A percentile compares a stretch with the other conserved stretches of the same genome.
These are phyloP conservation scores for Drosophila flavopinicola DNA, from an alignment of 2,888 invertebrate genomes.

Conservation along the genomic window DNA sequence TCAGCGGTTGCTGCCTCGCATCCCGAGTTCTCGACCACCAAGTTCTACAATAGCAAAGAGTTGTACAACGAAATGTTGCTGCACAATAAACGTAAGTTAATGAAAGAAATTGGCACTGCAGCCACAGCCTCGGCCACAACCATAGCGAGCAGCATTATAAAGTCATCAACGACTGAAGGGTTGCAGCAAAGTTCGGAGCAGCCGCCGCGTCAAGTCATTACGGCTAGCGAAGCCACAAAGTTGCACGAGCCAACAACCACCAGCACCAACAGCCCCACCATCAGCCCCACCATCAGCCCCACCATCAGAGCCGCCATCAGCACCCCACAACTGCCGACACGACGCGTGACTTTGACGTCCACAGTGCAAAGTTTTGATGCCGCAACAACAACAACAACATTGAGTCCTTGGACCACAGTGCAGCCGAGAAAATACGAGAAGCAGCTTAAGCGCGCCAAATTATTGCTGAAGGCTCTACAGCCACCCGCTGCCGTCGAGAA, in stretches of 20 bases:
- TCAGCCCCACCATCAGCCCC: too few species aligned
- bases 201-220: conserved; percentile 50
- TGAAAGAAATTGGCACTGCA: conserved; percentile 50
- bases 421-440: conserved; percentile 74
- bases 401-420: conserved; percentile 43
- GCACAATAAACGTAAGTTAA: conserved; percentile 77
- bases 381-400: conserved; percentile 22
- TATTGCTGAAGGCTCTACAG: conserved; percentile 78
- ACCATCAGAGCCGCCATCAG: too few species aligned
- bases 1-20: conserved; percentile 55
- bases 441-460: conserved; percentile 81
- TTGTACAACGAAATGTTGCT: conserved; percentile 83
- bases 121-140: conserved; percentile 14
- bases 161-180: conserved; percentile 54
- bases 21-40: conserved; percentile 84
- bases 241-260: conserved; percentile 12
- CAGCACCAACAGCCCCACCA: conserved; percentile 17
- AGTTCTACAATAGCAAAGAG: conserved; percentile 84
- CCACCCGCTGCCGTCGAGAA: conserved; percentile 51
- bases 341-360: conserved; percentile 71
- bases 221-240: conserved; percentile 50
- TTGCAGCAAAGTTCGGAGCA: conserved; percentile 47
- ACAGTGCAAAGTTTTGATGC: conserved; percentile 52
- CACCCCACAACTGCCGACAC: conserved; percentile 22
- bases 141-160: conserved; percentile 58